Evolutionary conservation across 1,140 invertebrate genomes (phyloP).

Genomic region (Geopemphigus sp.): DNA sequence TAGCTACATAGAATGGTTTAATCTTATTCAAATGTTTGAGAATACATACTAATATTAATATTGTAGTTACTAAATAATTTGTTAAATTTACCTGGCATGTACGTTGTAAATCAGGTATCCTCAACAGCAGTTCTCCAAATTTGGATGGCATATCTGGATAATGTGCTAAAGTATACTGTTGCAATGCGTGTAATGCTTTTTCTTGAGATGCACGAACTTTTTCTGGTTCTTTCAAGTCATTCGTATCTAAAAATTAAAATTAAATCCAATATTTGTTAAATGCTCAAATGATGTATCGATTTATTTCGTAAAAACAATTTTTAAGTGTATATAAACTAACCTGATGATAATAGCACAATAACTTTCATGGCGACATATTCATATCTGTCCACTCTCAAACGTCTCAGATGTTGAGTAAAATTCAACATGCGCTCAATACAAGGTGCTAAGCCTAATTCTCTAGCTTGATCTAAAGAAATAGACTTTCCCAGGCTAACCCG

Average conservation of each 20-base stretch:
- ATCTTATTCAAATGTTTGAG: background rate
- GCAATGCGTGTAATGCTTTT: constrained; percentile 86
- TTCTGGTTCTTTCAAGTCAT: constrained; percentile 85
- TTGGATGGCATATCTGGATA: constrained; percentile 90
- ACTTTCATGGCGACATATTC: constrained; percentile 97
- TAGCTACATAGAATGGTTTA: constrained; percentile 49
- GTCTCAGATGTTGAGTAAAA: constrained; percentile 86
- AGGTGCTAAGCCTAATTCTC: constrained; percentile 68
- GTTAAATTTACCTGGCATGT: constrained; percentile 75
- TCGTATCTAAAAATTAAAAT: constrained; percentile 67
- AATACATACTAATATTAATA: constrained; percentile 2
- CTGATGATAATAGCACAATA: constrained; percentile 87
- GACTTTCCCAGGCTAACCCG: constrained; percentile 74
- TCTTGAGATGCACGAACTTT: constrained; percentile 91
- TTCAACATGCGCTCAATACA: constrained; percentile 92
- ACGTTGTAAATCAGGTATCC: constrained; percentile 90
- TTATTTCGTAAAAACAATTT: background rate
- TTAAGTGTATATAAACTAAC: constrained; percentile 57
- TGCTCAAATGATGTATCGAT: background rate
- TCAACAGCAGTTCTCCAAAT: constrained; percentile 87
- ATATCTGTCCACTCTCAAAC: constrained; percentile 89
- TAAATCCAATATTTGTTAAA: background rate
- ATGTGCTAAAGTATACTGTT: constrained; percentile 86
- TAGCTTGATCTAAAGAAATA: constrained; percentile 73
- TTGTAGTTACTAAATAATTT: constrained; percentile 3